These are phyloP conservation scores for Neodiprion fabricii DNA, from an alignment of 1,140 invertebrate genomes.

Conservation along the genomic window DNA sequence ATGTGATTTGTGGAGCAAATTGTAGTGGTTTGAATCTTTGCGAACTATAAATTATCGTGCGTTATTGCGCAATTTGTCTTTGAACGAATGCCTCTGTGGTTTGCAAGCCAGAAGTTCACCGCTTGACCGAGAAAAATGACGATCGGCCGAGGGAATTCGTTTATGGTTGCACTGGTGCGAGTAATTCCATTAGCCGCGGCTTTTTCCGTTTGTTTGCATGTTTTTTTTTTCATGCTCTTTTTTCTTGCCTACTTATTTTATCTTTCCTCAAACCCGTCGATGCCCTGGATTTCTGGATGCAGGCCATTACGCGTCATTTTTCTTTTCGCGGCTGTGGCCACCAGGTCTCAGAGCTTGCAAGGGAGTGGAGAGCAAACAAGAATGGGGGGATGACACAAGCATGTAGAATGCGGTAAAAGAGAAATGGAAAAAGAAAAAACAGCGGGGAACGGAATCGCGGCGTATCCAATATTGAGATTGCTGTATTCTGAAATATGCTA, in stretches of 20 bases:
- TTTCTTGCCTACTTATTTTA: neutral
- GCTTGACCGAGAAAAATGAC: neutral
- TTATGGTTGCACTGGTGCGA: neutral
- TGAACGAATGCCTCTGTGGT: neutral
- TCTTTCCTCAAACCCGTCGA: neutral
- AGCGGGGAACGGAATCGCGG: constrained; percentile 46
- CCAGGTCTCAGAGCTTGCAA: neutral
- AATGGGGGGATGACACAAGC: constrained; percentile 1
- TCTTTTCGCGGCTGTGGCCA: neutral
- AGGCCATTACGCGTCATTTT: neutral
- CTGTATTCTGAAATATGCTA: constrained; percentile 62
- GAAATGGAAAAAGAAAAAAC: constrained; percentile 56
- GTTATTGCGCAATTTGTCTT: neutral
- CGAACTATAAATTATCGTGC: neutral
- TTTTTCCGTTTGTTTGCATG: neutral
- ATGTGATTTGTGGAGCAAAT: too few relatives aligned
- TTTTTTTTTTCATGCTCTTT: too few relatives aligned
- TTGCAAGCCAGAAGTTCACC: neutral
- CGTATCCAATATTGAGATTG: constrained; percentile 63
- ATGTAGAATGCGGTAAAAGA: constrained; percentile 14
- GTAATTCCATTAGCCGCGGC: neutral
- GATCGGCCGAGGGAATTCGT: neutral
- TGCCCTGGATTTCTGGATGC: neutral
- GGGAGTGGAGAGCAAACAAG: neutral
- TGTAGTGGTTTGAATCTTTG: too few relatives aligned